Conservation (phyloP, 2,888 invertebrate species). For the Drosophila cognata region DNA sequence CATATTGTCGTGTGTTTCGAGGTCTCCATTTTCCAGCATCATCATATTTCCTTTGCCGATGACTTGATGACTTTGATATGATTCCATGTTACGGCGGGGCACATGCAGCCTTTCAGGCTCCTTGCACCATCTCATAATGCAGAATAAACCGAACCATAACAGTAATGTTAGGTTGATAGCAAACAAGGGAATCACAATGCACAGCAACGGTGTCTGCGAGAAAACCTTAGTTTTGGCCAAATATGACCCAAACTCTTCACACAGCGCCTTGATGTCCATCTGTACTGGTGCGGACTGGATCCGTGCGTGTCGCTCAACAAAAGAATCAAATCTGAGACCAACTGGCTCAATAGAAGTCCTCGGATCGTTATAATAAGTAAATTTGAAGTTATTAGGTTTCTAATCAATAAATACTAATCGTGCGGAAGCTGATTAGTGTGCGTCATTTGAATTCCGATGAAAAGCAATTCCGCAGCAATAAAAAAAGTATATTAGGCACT, state of each 20-base stretch:
- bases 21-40: rapidly evolving
- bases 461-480: background rate
- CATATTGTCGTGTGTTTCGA: background rate
- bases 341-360: background rate
- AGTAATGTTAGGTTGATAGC: background rate
- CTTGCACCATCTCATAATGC: background rate
- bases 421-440: background rate
- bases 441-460: background rate
- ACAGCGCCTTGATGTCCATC: constrained; percentile 8
- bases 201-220: background rate
- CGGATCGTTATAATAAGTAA: background rate
- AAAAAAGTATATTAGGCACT: background rate
- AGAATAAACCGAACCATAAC: constrained; percentile 4
- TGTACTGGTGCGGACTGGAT: background rate
- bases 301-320: background rate
- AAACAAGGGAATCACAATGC: constrained; percentile 5
- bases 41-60: background rate
- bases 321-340: constrained; percentile 11
- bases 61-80: background rate
- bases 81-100: background rate
- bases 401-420: background rate
- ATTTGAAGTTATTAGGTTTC: background rate
- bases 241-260: background rate
- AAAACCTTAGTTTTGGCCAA: background rate
- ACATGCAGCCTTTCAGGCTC: constrained; percentile 1